A percentile compares a stretch with the other conserved stretches of the same genome.
Conservation (phyloP, 2,113 vertebrate species). For the Vicugna pacos region DNA sequence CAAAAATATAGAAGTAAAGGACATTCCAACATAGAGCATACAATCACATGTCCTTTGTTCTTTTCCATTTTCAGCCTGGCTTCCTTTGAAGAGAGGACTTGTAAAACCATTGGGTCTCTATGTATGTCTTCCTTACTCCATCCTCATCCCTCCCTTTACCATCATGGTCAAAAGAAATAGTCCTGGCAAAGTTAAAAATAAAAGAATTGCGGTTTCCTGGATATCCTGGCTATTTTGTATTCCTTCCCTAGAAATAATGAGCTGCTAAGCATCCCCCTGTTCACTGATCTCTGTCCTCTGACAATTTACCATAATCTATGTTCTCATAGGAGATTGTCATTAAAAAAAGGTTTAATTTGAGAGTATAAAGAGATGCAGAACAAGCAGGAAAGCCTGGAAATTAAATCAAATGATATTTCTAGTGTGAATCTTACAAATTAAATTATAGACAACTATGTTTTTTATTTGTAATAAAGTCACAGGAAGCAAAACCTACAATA, state of each 20-base stretch:
- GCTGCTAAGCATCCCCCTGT: constrained; percentile 45
- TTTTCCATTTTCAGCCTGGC: not conserved
- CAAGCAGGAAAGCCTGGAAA: constrained; percentile 34
- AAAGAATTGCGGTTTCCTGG: constrained; percentile 35
- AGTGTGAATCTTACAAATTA: not conserved
- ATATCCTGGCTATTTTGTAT: constrained; percentile 26
- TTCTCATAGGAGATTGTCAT: not conserved
- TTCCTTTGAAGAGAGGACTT: constrained; percentile 14
- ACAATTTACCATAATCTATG: not conserved
- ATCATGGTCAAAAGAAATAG: not conserved
- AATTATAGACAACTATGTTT: not conserved
- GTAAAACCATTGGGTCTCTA: not conserved
- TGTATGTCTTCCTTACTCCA: not conserved
- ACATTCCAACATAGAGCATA: not conserved
- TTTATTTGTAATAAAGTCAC: constrained; percentile 25
- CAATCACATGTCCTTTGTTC: not conserved
- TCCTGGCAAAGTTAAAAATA: not conserved
- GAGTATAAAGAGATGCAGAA: not conserved
- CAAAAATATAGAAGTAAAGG: constrained; percentile 22
- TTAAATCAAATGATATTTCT: constrained; percentile 43
- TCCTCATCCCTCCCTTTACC: not conserved
- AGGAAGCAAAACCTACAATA: not conserved
- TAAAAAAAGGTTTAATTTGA: constrained; percentile 55
- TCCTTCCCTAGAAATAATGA: constrained; percentile 45
- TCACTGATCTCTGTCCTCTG: not conserved